Evolutionary conservation across 2,888 invertebrate species (phyloP), one percentile per base, ranked within the genome.

Genomic region (Odontocolon sp.): DNA sequence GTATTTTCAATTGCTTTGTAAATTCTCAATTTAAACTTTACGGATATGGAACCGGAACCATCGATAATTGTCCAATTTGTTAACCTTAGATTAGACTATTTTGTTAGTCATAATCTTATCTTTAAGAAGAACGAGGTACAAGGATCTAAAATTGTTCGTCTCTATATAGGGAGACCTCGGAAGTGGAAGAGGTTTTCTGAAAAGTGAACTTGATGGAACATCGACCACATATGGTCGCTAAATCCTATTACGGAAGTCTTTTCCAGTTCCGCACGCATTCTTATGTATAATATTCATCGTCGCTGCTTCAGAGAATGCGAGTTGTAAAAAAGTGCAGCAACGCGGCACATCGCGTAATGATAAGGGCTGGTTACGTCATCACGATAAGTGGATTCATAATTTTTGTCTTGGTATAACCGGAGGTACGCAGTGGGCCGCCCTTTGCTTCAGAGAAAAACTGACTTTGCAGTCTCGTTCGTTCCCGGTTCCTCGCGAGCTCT

Each of bases 181-280:
- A 73, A 38, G 61, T 56, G 50, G 16, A 42, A n/a, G n/a, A n/a
- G n/a, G n/a, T n/a, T n/a, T n/a, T n/a, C n/a, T n/a, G n/a, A n/a
- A n/a, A n/a, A n/a, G n/a, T n/a, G 9, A 31, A 47, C 67, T 11
- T 5, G 14, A 16, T 16, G 23, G 3, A 50, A 66, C 21, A 40
- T 47, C 11, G 14, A 2, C 6, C 14, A 21, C 61, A 14, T 45
- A 73, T 54, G 73, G 54, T 54, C 45, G 23, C 33, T 40, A 45
- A 67, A 31, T 18, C 36, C 3, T 11, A 5, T 54, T 42, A 18
- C 61, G 73, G 61, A 74, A 63, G 73, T 63, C 57, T 40, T 26
- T 16, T 14, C 11, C 28, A 28, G 9, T 28, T 42, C 36, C n/a
- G n/a, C n/a, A n/a, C n/a, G n/a, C n/a, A n/a, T n/a, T 54, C 18